Base-by-base conservation (phyloP, 1,140 invertebrate genomes). In the Drosophila simulans region DNA sequence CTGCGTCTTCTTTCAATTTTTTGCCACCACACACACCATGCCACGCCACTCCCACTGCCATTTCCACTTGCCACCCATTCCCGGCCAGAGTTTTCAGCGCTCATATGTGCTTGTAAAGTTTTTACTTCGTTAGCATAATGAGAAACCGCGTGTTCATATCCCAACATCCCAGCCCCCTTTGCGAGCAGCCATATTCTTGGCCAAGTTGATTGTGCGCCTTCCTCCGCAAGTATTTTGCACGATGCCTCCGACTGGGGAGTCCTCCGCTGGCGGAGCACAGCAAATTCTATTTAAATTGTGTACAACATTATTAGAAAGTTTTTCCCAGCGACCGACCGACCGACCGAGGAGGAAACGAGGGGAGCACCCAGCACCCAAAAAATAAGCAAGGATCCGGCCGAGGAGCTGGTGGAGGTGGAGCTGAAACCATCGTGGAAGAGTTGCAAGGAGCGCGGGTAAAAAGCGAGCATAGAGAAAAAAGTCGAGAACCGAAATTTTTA, bases 251-350 rank as follows among this genome's bases (percentile, higher is more conserved):
- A 46, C 17, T 45, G 12, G 5, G 20, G 43, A 22, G 5, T 7
- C 5, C 31, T 31, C 25, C 3, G 13, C 25, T 8, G 46, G 48
- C 15, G 48, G 48, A 31, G 62, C 68, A 72, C 78, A 75, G 88
- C 72, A 91, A 91, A 91, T 91, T 91, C 88, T 91, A 91, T 91
- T 91, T 91, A 91, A 91, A 91, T 88, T 91, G 88, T 91, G 88
- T 91, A 91, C 88, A 91, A 91, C 88, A 91, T 91, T 91, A 91
- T 91, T 91, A 91, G 88, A 91, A 91, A 91, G 88, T 91, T 91
- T 91, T 91, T 73, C 49, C 5, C 82, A 73, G 72, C 20, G n/a
- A 31, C 31, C 34, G 12, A 46, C 8, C 17, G 20, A 20, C 20
- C 20, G 20, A 20, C 20, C 20, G 20, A 40, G 13, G n/a, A 40